These are phyloP conservation scores for Trachops cirrhosus DNA, from an alignment of 2,797 vertebrate genomes.

Conservation along the genomic window DNA sequence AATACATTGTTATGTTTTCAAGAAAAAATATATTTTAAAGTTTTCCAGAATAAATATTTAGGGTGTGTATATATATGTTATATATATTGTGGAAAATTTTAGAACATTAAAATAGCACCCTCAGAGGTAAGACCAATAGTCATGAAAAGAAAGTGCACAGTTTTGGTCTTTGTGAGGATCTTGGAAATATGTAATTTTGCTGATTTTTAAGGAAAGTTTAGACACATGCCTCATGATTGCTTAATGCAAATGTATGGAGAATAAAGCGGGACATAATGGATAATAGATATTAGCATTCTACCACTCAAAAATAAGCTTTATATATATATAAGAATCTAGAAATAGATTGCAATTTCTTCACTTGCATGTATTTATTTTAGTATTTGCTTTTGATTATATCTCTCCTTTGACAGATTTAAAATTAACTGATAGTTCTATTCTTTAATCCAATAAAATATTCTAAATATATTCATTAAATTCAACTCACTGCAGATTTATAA, in stretches of 20 bases:
- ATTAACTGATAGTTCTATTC: conserved; percentile 5
- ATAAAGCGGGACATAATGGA: not conserved
- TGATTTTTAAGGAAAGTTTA: conserved; percentile 42
- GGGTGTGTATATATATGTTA: too few relatives aligned
- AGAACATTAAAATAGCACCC: not conserved
- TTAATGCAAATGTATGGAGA: not conserved
- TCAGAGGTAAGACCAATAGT: not conserved
- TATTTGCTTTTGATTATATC: conserved; percentile 4
- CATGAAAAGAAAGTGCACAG: not conserved
- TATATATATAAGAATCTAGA: not conserved
- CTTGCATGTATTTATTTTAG: conserved; percentile 32
- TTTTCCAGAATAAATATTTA: too few relatives aligned
- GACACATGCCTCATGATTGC: not conserved
- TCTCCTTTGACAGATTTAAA: not conserved
- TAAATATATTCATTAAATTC: conserved; percentile 47
- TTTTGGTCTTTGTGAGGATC: not conserved
- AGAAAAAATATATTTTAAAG: not conserved
- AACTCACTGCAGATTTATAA: conserved; percentile 32
- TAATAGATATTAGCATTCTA: not conserved
- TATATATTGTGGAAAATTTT: not conserved
- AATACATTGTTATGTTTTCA: not conserved
- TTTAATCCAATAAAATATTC: not conserved
- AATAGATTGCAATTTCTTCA: not conserved
- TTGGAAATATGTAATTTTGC: not conserved
- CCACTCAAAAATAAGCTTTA: not conserved